Evolutionary conservation across 2,888 invertebrate genomes (phyloP).

Genomic region (Trachelus stipa): DNA sequence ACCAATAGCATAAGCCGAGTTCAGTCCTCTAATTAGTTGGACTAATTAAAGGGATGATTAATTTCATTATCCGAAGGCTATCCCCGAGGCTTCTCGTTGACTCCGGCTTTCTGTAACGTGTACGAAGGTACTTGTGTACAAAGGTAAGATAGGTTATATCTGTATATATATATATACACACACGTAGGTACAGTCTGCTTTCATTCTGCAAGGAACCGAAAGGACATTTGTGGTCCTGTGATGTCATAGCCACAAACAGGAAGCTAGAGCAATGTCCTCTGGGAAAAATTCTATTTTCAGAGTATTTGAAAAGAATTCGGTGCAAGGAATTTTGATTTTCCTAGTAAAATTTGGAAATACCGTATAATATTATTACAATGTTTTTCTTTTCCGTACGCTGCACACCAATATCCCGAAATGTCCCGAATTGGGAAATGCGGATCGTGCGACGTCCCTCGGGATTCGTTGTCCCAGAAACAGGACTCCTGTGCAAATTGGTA

Average conservation of each 20-base stretch:
- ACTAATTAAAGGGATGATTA: constrained; percentile 39
- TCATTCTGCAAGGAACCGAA: background rate
- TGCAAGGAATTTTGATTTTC: background rate
- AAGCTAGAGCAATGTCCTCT: background rate
- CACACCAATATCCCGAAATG: background rate
- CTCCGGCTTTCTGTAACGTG: too few relatives aligned
- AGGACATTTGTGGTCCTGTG: background rate
- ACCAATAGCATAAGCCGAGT: background rate
- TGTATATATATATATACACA: constrained; percentile 1
- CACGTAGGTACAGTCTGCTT: background rate
- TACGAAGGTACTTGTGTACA: constrained; percentile 3
- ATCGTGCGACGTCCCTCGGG: background rate
- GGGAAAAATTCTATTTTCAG: background rate
- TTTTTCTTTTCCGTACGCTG: background rate
- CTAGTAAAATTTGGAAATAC: background rate
- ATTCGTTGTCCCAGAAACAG: background rate
- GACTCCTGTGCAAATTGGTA: background rate
- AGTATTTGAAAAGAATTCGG: background rate
- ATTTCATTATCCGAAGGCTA: constrained; percentile 24
- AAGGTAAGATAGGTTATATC: constrained; percentile 7
- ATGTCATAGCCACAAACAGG: background rate
- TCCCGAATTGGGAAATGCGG: background rate
- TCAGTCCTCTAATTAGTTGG: constrained; percentile 39
- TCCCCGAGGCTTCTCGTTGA: background rate
- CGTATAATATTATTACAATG: background rate